These are phyloP conservation scores for Clostera curtula DNA, from an alignment of 2,888 invertebrate genomes.

Conservation along the genomic window DNA sequence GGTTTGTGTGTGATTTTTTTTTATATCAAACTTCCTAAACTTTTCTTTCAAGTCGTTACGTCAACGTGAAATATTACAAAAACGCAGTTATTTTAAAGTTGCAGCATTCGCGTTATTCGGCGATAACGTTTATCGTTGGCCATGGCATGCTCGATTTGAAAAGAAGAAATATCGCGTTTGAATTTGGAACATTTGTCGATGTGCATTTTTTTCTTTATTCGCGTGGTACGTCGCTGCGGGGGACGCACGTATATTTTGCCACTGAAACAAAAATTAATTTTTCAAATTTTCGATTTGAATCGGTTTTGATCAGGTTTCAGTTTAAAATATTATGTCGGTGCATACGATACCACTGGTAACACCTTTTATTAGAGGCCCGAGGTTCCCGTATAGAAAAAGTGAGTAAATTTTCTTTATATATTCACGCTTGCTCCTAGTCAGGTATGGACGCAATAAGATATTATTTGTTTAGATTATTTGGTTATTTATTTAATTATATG, in stretches of 20 bases:
- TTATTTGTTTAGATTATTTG: too few relatives aligned
- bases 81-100: slow-evolving; percentile 10
- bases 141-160: slow-evolving; percentile 34
- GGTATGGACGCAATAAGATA: too few relatives aligned
- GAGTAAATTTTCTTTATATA: slow-evolving; percentile 33
- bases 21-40: too few relatives aligned
- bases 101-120: slow-evolving; percentile 8
- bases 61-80: background rate
- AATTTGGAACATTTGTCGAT: slow-evolving; percentile 55
- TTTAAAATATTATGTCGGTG: slow-evolving; percentile 60
- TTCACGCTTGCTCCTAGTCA: slow-evolving; percentile 2
- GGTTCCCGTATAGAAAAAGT: slow-evolving; percentile 70
- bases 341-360: slow-evolving; percentile 66
- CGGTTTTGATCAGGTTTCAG: slow-evolving; percentile 15
- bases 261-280: slow-evolving; percentile 24
- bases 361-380: slow-evolving; percentile 67
- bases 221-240: slow-evolving; percentile 31
- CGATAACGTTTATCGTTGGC: slow-evolving; percentile 9
- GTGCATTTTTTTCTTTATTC: slow-evolving; percentile 48
- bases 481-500: too few relatives aligned
- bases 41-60: too few relatives aligned
- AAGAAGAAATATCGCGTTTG: slow-evolving; percentile 26
- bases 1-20: background rate
- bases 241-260: slow-evolving; percentile 34
- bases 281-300: slow-evolving; percentile 15